Percentiles rank a stretch among this genome's conserved stretches.
Evolutionary conservation across 2,797 vertebrate species (phyloP).

Genomic region (Spea hammondii): DNA sequence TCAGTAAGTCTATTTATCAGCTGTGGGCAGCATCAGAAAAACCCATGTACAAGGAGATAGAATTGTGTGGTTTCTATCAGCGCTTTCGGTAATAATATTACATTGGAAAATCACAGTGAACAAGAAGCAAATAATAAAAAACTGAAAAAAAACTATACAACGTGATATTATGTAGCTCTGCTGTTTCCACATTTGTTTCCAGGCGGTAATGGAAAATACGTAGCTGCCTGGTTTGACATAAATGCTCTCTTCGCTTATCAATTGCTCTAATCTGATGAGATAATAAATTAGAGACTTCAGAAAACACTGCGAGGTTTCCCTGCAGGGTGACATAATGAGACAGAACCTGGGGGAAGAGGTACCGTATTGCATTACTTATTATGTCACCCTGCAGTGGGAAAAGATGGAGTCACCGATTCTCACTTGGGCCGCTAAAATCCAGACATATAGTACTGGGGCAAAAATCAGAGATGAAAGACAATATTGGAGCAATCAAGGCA

Average conservation of each 20-base stretch:
- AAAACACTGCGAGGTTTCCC: background rate
- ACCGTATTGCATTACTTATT: background rate
- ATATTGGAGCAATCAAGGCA: no score
- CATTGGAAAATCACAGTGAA: constrained; percentile 50
- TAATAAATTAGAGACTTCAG: constrained; percentile 35
- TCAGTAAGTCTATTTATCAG: constrained; percentile 42
- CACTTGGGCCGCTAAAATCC: no score
- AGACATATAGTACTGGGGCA: no score
- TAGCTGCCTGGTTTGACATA: constrained; percentile 48
- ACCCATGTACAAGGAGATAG: constrained; percentile 41
- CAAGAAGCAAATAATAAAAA: constrained; percentile 41
- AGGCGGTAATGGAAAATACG: constrained; percentile 50
- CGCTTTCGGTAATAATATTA: constrained; percentile 50
- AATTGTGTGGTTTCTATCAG: constrained; percentile 51
- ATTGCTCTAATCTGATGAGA: constrained; percentile 43
- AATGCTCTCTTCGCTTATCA: constrained; percentile 43
- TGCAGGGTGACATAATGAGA: constrained; percentile 21
- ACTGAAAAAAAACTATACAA: constrained; percentile 38
- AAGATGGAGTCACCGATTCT: no score
- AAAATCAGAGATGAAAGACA: no score
- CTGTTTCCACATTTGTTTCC: constrained; percentile 51
- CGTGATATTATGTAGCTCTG: constrained; percentile 49
- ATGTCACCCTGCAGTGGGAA: background rate
- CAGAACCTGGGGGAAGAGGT: background rate
- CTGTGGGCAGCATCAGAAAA: constrained; percentile 37